A percentile compares a stretch with the other conserved stretches of the same genome.
Evolutionary conservation across 2,888 invertebrate genomes (phyloP).

Genomic region (Euphydryas editha): DNA sequence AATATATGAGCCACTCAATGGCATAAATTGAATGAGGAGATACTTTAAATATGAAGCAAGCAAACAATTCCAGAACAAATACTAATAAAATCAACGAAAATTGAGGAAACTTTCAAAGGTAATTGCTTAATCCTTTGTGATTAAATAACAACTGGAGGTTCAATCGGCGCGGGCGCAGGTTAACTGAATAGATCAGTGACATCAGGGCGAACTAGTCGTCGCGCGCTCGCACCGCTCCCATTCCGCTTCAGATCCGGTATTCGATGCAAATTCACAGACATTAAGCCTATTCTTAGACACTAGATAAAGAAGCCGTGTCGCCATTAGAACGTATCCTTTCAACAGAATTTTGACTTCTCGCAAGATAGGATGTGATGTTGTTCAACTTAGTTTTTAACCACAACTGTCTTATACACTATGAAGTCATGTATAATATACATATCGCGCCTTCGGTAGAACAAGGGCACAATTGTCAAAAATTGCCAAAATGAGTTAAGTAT

Average conservation of each 20-base stretch:
- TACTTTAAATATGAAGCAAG: background rate
- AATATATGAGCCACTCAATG: too few species aligned
- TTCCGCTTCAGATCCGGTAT: constrained; percentile 37
- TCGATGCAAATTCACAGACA: constrained; percentile 31
- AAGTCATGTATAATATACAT: too few species aligned
- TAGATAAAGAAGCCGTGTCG: constrained; percentile 15
- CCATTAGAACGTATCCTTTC: constrained; percentile 13
- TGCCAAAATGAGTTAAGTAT: too few species aligned
- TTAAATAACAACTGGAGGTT: background rate
- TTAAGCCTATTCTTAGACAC: constrained; percentile 36
- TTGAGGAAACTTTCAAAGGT: background rate
- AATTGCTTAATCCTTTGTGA: background rate
- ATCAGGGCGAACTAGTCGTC: constrained; percentile 26
- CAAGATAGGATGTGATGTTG: background rate
- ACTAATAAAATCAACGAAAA: background rate
- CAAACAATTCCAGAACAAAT: background rate
- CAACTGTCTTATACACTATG: background rate
- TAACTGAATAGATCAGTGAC: constrained; percentile 30
- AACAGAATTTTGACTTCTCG: constrained; percentile 1
- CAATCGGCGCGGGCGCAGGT: constrained; percentile 22
- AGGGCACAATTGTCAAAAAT: too few species aligned
- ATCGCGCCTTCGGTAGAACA: too few species aligned
- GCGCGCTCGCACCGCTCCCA: constrained; percentile 36
- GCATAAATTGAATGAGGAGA: background rate
- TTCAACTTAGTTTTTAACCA: background rate